phyloP scores from a whole-genome alignment of 2,888 invertebrate species.

The Metacarcinus magister region DNA sequence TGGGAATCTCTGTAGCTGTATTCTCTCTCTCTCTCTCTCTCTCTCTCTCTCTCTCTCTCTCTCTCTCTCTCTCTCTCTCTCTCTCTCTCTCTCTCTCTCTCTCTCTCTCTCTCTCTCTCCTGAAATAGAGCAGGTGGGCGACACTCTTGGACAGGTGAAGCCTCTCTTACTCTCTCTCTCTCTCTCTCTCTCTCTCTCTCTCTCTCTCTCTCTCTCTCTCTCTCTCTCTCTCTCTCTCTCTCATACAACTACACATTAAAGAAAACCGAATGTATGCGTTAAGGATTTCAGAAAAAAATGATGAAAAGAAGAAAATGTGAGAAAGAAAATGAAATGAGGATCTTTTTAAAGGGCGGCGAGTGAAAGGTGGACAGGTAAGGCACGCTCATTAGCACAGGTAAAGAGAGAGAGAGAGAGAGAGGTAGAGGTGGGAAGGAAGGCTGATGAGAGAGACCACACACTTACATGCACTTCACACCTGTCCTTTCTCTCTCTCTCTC shows the following conservation, averaged over 20 bases:
- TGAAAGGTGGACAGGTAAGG: neutral
- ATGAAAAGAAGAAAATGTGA: too few relatives aligned
- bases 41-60: too few relatives aligned
- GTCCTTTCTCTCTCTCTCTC: too few relatives aligned
- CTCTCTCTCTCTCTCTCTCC: constrained; percentile 11
- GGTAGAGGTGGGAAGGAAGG: neutral
- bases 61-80: constrained; percentile 1
- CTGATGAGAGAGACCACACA: too few relatives aligned
- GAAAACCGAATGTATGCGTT: too few relatives aligned
- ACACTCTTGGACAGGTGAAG: constrained; percentile 8
- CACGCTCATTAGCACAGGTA: neutral
- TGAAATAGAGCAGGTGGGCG: constrained; percentile 19
- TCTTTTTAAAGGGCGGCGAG: neutral
- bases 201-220: neutral
- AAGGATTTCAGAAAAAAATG: too few relatives aligned
- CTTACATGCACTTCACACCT: too few relatives aligned
- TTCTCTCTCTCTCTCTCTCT: too few relatives aligned
- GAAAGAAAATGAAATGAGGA: too few relatives aligned
- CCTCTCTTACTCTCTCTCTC: neutral
- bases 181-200: constrained; percentile 18
- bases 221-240: too few relatives aligned
- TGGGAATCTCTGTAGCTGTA: too few relatives aligned
- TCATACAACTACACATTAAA: too few relatives aligned
- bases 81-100: neutral
- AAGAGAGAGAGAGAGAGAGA: neutral